Evolutionary conservation across 2,797 vertebrate genomes (phyloP).

Genomic region (Coregonus sp.): DNA sequence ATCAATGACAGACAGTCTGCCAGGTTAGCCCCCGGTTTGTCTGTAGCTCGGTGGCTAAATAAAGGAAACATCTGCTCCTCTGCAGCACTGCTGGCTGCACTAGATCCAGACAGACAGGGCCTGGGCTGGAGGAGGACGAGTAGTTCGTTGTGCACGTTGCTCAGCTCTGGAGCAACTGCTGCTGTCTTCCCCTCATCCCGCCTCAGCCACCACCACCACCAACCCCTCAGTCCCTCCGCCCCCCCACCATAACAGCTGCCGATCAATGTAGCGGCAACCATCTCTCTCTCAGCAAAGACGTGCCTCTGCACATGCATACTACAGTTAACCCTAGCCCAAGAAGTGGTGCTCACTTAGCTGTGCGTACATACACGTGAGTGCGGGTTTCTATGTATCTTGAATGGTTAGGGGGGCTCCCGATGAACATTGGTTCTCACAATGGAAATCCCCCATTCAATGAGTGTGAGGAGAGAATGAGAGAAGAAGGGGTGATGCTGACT

Average conservation of each 20-base stretch:
- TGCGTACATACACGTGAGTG: background rate
- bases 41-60: constrained; percentile 64
- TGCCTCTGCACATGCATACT: background rate
- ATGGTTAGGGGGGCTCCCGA: background rate
- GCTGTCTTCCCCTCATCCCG: constrained; percentile 53
- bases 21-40: constrained; percentile 46
- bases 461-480: background rate
- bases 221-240: constrained; percentile 39
- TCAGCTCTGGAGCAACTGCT: constrained; percentile 28
- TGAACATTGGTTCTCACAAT: background rate
- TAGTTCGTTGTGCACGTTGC: background rate
- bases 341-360: background rate
- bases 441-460: constrained; percentile 17
- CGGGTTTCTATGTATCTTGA: background rate
- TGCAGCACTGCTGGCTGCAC: constrained; percentile 63
- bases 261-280: constrained; percentile 20
- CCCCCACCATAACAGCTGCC: constrained; percentile 42
- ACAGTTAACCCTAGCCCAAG: background rate
- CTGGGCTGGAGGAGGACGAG: constrained; percentile 54
- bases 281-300: constrained; percentile 14
- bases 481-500: background rate
- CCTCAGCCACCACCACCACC: constrained; percentile 52
- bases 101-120: constrained; percentile 57
- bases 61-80: constrained; percentile 87
- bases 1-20: background rate